These are phyloP conservation scores for Sycobia sp. DNA, from an alignment of 1,140 invertebrate species.

Conservation along the genomic window DNA sequence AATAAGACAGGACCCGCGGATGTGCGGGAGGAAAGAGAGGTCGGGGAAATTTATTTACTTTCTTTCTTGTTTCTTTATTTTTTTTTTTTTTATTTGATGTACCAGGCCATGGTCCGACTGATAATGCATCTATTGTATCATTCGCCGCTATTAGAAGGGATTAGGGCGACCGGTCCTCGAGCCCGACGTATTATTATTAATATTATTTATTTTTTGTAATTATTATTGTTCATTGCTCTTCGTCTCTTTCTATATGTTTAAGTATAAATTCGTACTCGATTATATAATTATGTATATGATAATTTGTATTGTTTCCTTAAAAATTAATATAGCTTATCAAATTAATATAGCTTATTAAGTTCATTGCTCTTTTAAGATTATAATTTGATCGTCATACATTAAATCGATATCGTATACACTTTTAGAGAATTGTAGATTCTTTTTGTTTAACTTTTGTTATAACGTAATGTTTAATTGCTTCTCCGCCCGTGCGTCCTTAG, in stretches of 20 bases:
- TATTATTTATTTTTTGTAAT: too few species aligned
- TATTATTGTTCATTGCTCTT: too few species aligned
- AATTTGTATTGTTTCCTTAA: constrained; percentile 24
- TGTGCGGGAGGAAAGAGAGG: not conserved
- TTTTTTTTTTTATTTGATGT: too few species aligned
- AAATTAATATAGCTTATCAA: too few species aligned
- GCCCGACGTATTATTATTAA: too few species aligned
- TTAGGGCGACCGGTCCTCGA: constrained; percentile 54
- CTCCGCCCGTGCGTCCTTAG: constrained; percentile 15
- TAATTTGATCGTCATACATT: constrained; percentile 42
- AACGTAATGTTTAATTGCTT: not conserved
- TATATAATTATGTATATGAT: constrained; percentile 34
- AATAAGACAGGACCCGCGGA: not conserved
- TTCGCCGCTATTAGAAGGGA: too few species aligned
- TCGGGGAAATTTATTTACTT: too few species aligned
- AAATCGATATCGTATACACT: constrained; percentile 44
- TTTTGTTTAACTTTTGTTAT: too few species aligned
- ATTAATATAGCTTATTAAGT: constrained; percentile 31
- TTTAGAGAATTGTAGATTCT: constrained; percentile 31
- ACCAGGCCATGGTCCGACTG: too few species aligned
- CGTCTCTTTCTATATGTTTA: constrained; percentile 37
- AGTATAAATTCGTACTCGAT: constrained; percentile 30
- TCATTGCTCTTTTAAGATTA: constrained; percentile 34
- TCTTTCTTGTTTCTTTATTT: too few species aligned
- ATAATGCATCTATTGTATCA: too few species aligned